Evolutionary conservation across 1,140 invertebrate genomes (phyloP), one percentile per base, ranked within the genome.

Genomic region (Apis mellifera): DNA sequence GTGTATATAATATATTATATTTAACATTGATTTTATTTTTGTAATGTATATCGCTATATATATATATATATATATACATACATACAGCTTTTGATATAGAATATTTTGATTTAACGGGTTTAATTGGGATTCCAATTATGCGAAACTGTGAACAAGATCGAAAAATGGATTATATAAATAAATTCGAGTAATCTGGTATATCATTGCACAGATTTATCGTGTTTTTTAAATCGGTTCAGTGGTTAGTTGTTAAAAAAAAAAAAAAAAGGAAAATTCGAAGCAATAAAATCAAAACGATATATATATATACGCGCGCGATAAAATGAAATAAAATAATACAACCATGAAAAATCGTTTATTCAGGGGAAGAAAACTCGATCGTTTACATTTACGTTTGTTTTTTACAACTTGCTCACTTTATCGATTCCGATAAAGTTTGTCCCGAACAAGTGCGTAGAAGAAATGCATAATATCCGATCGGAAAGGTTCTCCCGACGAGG

Each of bases 81-180:
- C 9, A 54, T 7, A 23, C 19, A 19, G 23, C 19, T 32, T 54
- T 55, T 54, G 8, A 19, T 26, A 64, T 15, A 13, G 23, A 32
- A 64, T 13, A 19, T 2, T 64, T 32, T 19, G 17, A 64, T 64
- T 64, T 55, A 26, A 71, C 15, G 50, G 69, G 21, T 54, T 64
- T 71, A 71, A 71, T 71, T 71, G 48, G n/a, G n/a, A 71, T 71
- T 17, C 15, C 48, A 54, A 26, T 71, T 71, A 70, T 42, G 9
- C 21, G 23, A 19, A 50, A 52, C 17, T 17, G 11, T 71, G 69
- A 26, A 54, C 50, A 8, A 21, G 11, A 42, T 42, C 9, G 17
- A 66, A 68, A 68, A 68, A 68, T 48, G 7, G 42, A 21, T 15
- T 68, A 13, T 68, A 13, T n/a, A 71, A 71, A 69, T 50, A 69